These are phyloP conservation scores for Luehdorfia chinensis DNA, from an alignment of 1,140 invertebrate species.

Conservation along the genomic window DNA sequence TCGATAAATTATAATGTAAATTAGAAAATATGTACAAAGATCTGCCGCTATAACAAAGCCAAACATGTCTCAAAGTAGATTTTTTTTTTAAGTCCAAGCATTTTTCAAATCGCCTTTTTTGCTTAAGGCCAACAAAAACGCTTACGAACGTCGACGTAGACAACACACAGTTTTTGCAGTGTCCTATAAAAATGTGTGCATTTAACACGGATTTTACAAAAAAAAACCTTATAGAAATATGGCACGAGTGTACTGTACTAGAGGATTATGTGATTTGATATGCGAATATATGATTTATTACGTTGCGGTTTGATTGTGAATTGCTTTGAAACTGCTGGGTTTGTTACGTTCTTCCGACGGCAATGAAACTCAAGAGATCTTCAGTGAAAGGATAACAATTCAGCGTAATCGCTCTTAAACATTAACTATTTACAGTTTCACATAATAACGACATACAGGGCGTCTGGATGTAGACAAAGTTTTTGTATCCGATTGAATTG, in stretches of 20 bases:
- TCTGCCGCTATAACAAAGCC: constrained; percentile 62
- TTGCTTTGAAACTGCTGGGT: constrained; percentile 47
- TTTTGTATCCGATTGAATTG: background rate
- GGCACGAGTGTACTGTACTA: constrained; percentile 26
- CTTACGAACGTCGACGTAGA: constrained; percentile 32
- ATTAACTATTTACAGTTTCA: constrained; percentile 48
- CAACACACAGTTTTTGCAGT: constrained; percentile 73
- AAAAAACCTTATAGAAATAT: constrained; percentile 30
- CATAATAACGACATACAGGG: constrained; percentile 20
- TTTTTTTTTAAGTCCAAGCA: constrained; percentile 39
- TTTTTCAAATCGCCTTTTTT: constrained; percentile 63
- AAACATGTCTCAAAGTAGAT: constrained; percentile 45
- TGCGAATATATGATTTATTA: background rate
- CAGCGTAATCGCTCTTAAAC: constrained; percentile 50
- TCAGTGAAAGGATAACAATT: constrained; percentile 75
- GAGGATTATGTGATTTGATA: background rate
- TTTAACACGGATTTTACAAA: constrained; percentile 21
- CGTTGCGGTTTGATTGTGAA: background rate
- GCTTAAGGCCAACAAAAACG: constrained; percentile 66
- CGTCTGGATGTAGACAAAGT: no score
- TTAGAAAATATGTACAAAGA: constrained; percentile 70
- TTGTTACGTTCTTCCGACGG: constrained; percentile 55
- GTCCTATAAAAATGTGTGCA: constrained; percentile 72
- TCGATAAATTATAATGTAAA: constrained; percentile 40
- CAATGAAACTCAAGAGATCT: constrained; percentile 75